Conservation (phyloP, 2,797 vertebrate genomes). For the Todus mexicanus region DNA sequence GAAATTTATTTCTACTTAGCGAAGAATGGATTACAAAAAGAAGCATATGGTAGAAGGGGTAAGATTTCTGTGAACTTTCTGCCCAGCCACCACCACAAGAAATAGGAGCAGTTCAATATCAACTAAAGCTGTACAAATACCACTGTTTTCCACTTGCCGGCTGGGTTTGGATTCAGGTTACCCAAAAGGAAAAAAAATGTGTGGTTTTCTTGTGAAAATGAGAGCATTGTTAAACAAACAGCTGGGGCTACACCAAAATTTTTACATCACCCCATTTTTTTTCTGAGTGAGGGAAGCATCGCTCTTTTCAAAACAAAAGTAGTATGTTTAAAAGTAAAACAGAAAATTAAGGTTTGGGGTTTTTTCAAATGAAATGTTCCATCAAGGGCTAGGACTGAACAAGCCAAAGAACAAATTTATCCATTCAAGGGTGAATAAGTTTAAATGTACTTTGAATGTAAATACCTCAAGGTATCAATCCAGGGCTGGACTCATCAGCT, state of each 20-base stretch:
- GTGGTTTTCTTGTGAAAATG: background rate
- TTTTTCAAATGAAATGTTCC: background rate
- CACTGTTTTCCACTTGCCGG: background rate
- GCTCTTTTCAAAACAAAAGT: background rate
- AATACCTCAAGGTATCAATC: background rate
- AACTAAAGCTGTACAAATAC: constrained; percentile 2
- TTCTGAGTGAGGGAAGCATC: background rate
- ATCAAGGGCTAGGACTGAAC: background rate
- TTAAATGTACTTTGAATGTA: background rate
- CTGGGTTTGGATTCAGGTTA: background rate
- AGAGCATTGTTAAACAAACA: background rate
- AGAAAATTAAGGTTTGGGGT: background rate
- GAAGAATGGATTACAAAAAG: background rate
- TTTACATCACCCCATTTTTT: background rate
- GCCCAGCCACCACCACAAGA: background rate
- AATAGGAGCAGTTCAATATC: background rate
- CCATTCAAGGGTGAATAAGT: background rate
- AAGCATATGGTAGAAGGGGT: background rate
- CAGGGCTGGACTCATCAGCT: background rate
- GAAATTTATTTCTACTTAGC: background rate
- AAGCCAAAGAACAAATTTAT: background rate
- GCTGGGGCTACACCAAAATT: background rate
- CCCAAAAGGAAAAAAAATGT: background rate
- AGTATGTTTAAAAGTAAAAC: background rate
- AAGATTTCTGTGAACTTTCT: background rate